Conservation (phyloP, 2,797 vertebrate genomes). For the Alectoris magna region DNA sequence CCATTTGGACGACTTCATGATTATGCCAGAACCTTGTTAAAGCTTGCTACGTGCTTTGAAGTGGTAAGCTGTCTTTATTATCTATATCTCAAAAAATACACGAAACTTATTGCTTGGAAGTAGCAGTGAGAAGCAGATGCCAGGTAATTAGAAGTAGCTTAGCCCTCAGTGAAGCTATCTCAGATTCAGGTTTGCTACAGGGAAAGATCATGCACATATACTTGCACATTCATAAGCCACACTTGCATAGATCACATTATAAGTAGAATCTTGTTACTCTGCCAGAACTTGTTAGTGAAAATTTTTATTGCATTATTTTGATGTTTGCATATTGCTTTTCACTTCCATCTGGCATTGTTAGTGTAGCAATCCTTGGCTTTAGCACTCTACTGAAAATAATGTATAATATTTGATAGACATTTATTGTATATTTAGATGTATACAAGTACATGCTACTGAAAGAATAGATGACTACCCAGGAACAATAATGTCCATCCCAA, state of each 20-base stretch:
- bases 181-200: not conserved
- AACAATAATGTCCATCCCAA: not conserved
- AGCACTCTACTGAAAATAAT: not conserved
- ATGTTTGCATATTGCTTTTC: not conserved
- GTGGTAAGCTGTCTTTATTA: slow-evolving; percentile 83
- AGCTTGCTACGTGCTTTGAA: slow-evolving; percentile 94
- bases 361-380: not conserved
- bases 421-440: not conserved
- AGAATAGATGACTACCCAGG: not conserved
- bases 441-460: slow-evolving; percentile 12
- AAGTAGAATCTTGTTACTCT: not conserved
- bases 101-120: not conserved
- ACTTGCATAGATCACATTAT: not conserved
- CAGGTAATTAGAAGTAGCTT: not conserved
- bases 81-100: not conserved
- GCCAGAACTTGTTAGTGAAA: not conserved
- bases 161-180: not conserved
- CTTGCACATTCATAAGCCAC: not conserved
- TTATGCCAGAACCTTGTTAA: slow-evolving; percentile 90
- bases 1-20: slow-evolving; percentile 88
- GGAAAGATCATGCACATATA: not conserved
- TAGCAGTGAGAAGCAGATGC: not conserved
- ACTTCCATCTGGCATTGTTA: not conserved
- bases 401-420: not conserved
- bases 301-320: not conserved